phyloP scores from a whole-genome alignment of 2,113 vertebrate species.

The Labeo catla region DNA sequence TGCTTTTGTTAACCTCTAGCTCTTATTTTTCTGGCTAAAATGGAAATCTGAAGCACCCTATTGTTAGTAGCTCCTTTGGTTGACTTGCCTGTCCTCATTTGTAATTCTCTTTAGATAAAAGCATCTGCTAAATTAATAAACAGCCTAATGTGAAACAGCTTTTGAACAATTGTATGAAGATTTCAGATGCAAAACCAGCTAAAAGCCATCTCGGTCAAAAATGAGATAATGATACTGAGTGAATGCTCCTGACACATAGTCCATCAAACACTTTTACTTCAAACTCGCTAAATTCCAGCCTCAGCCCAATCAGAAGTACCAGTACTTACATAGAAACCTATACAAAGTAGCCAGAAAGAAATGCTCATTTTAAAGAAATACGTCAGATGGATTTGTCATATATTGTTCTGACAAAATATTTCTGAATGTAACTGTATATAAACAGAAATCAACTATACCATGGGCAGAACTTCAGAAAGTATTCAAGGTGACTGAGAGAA shows the following conservation, averaged over 20 bases:
- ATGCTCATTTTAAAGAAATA: no score
- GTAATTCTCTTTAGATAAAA: neutral
- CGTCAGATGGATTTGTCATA: no score
- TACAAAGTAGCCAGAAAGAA: no score
- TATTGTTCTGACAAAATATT: neutral
- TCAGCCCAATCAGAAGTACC: no score
- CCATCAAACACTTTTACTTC: no score
- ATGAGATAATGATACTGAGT: no score
- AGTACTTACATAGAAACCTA: no score
- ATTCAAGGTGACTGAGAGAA: neutral
- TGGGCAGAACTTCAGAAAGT: slow-evolving; percentile 14
- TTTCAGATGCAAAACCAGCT: no score
- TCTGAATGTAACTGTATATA: no score
- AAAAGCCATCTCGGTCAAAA: no score
- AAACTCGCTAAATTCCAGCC: no score
- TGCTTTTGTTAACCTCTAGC: neutral
- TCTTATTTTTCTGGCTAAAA: neutral
- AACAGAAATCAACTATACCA: neutral
- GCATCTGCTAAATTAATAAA: neutral
- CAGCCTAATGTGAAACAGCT: neutral
- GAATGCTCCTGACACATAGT: no score
- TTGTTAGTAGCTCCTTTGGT: neutral
- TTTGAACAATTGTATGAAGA: neutral
- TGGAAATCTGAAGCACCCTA: neutral
- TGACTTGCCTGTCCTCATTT: neutral